Percentiles rank a stretch among this genome's conserved stretches.
Conservation (phyloP, 2,888 invertebrate species). For the Dasypolia templi region DNA sequence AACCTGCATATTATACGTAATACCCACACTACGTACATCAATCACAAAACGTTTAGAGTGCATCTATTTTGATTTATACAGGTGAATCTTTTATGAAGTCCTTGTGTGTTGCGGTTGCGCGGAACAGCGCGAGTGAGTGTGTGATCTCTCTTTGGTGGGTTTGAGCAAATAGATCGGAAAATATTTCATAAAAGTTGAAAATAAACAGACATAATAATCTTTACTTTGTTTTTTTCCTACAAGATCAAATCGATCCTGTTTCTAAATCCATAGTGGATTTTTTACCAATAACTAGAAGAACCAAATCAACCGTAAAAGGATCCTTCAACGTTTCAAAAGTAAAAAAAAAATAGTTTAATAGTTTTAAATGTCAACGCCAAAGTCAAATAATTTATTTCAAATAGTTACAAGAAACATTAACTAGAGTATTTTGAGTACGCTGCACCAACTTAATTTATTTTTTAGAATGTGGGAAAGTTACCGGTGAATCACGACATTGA, state of each 20-base stretch:
- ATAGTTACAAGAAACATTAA: constrained; percentile 11
- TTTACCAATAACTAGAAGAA: neutral
- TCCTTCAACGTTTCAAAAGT: neutral
- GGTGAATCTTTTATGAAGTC: constrained; percentile 65
- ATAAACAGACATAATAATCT: neutral
- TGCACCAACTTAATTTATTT: constrained; percentile 14
- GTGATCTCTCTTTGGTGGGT: constrained; percentile 39
- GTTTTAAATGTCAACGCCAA: neutral
- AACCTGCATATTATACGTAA: constrained; percentile 77
- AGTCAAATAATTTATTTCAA: no score
- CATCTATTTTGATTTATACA: constrained; percentile 71
- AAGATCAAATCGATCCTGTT: neutral
- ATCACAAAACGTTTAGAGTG: constrained; percentile 71
- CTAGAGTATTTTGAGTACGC: neutral
- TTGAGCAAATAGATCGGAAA: constrained; percentile 22
- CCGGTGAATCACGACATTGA: constrained; percentile 44
- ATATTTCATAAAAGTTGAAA: neutral
- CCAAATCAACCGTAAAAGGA: neutral
- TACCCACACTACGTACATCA: constrained; percentile 70
- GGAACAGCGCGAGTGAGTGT: constrained; percentile 31
- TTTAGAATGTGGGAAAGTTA: constrained; percentile 54
- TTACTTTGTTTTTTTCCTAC: neutral
- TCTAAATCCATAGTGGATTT: neutral
- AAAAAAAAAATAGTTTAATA: neutral
- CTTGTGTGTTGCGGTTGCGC: constrained; percentile 63